These are phyloP conservation scores for Mesoclemmys tuberculata DNA, from an alignment of 2,113 vertebrate genomes.

Conservation along the genomic window DNA sequence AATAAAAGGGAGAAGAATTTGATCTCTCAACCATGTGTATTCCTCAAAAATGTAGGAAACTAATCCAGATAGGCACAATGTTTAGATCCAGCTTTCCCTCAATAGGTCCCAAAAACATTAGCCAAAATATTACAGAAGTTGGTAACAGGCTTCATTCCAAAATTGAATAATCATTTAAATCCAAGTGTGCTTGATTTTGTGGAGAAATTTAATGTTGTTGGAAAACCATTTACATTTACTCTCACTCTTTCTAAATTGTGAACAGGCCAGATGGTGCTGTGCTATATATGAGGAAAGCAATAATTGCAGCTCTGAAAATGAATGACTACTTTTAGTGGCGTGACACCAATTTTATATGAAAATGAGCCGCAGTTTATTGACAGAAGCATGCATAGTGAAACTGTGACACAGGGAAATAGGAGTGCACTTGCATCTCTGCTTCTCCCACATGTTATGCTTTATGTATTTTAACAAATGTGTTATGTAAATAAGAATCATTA, in stretches of 20 bases:
- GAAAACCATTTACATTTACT: slow-evolving; percentile 46
- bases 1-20: not conserved
- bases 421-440: slow-evolving; percentile 51
- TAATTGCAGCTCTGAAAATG: slow-evolving; percentile 61
- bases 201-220: slow-evolving; percentile 56
- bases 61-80: not conserved
- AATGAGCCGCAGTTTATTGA: slow-evolving; percentile 63
- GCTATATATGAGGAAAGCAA: slow-evolving; percentile 65
- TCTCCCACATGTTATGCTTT: slow-evolving; percentile 43
- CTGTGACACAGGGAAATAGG: not conserved
- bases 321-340: slow-evolving; percentile 70
- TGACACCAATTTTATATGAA: slow-evolving; percentile 67
- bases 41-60: slow-evolving; percentile 4
- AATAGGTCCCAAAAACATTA: slow-evolving; percentile 52
- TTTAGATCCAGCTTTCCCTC: not conserved
- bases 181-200: slow-evolving; percentile 53
- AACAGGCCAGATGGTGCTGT: slow-evolving; percentile 65
- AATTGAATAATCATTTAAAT: slow-evolving; percentile 51
- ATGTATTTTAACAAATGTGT: slow-evolving; percentile 33
- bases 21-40: not conserved
- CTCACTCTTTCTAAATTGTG: slow-evolving; percentile 49
- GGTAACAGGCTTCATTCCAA: slow-evolving; percentile 39
- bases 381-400: slow-evolving; percentile 38
- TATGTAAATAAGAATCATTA: slow-evolving; percentile 40
- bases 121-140: not conserved